Conservation (phyloP, 2,797 vertebrate species). For the Otolemur crassicaudatus region DNA sequence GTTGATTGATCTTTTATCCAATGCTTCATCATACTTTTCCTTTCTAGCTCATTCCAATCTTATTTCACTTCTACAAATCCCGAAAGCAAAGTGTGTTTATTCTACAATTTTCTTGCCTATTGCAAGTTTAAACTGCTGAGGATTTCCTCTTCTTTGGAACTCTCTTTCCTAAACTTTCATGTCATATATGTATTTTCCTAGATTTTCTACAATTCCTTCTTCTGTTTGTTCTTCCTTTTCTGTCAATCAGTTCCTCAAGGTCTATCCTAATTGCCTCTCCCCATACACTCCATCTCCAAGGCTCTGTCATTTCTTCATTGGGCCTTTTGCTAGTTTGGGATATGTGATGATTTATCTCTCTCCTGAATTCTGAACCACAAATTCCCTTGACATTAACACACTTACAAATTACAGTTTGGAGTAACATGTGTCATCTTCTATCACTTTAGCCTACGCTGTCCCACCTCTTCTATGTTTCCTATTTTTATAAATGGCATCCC, state of each 20-base stretch:
- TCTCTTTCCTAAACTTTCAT: neutral
- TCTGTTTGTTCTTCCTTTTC: neutral
- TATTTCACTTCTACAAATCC: neutral
- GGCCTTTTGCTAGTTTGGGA: neutral
- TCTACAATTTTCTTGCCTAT: neutral
- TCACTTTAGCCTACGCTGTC: neutral
- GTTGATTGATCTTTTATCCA: neutral
- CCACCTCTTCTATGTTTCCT: neutral
- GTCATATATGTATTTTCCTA: neutral
- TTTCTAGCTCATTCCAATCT: neutral
- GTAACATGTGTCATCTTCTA: neutral
- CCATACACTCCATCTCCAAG: neutral
- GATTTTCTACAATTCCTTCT: neutral
- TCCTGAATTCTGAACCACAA: neutral
- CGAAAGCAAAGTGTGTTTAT: neutral
- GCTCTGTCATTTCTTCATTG: neutral
- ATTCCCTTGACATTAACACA: neutral
- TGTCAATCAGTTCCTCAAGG: neutral
- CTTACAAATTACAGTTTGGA: neutral
- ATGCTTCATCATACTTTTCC: slow-evolving; percentile 10
- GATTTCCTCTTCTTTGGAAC: neutral
- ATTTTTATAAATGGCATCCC: neutral
- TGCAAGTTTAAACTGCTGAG: neutral
- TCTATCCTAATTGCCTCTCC: neutral
- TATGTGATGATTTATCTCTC: neutral